Conservation (phyloP, 2,888 invertebrate genomes). For the Psylliodes chrysocephalus region DNA sequence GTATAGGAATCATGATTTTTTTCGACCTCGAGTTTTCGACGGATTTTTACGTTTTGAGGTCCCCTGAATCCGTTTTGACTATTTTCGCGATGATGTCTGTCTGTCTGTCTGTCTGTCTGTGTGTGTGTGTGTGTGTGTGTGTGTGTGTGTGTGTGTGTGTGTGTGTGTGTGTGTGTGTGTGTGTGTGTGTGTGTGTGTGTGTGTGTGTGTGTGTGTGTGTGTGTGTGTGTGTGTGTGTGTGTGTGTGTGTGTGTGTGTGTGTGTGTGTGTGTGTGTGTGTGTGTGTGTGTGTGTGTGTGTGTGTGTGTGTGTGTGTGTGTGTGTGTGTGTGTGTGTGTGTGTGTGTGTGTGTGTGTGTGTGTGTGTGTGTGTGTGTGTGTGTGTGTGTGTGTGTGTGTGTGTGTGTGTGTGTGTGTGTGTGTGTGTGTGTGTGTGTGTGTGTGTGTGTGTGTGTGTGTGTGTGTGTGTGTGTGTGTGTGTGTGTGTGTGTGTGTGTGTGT, state of each 20-base stretch:
- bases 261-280: background rate
- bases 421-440: background rate
- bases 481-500: background rate
- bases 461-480: background rate
- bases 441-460: background rate
- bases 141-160: background rate
- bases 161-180: background rate
- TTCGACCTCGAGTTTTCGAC: too few relatives aligned
- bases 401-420: background rate
- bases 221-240: background rate
- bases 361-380: background rate
- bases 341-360: background rate
- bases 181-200: background rate
- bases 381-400: background rate
- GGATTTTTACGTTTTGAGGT: too few relatives aligned
- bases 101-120: background rate
- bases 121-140: background rate
- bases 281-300: background rate
- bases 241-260: background rate
- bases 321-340: background rate
- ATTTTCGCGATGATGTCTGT: too few relatives aligned
- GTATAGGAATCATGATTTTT: too few relatives aligned
- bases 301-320: background rate
- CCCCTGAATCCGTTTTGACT: too few relatives aligned
- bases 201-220: background rate